Conservation (phyloP, 2,113 vertebrate genomes). For the Sapayoa aenigma region DNA sequence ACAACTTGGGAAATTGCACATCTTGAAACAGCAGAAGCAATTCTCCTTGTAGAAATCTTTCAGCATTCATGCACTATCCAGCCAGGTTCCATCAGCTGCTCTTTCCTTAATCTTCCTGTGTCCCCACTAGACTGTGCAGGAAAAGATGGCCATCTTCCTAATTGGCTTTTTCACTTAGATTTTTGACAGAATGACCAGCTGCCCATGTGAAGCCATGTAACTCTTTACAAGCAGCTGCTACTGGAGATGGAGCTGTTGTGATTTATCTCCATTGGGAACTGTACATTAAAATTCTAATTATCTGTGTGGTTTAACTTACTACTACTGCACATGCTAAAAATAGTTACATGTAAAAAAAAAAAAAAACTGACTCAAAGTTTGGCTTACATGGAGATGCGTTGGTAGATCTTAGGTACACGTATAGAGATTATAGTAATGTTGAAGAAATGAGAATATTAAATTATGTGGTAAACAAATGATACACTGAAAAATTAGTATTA, state of each 20-base stretch:
- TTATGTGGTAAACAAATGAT: neutral
- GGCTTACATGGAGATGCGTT: rapidly evolving
- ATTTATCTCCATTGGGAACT: neutral
- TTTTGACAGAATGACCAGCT: neutral
- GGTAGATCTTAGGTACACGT: neutral
- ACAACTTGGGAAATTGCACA: neutral
- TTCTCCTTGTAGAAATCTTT: neutral
- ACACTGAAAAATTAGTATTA: neutral
- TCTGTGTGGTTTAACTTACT: neutral
- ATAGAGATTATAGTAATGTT: neutral
- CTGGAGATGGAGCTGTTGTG: neutral
- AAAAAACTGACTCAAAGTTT: neutral
- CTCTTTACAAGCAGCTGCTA: neutral
- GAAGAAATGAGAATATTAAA: neutral
- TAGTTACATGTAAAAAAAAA: neutral
- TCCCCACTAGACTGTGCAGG: neutral
- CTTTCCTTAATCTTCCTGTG: neutral
- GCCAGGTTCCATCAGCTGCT: neutral
- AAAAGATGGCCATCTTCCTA: neutral
- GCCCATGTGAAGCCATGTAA: neutral
- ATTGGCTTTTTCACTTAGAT: neutral
- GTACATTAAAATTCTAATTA: neutral
- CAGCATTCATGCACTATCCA: neutral
- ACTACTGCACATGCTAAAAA: neutral
- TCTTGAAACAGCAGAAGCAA: neutral